Evolutionary conservation across 2,888 invertebrate species (phyloP).

Genomic region (Baronia brevicornis): DNA sequence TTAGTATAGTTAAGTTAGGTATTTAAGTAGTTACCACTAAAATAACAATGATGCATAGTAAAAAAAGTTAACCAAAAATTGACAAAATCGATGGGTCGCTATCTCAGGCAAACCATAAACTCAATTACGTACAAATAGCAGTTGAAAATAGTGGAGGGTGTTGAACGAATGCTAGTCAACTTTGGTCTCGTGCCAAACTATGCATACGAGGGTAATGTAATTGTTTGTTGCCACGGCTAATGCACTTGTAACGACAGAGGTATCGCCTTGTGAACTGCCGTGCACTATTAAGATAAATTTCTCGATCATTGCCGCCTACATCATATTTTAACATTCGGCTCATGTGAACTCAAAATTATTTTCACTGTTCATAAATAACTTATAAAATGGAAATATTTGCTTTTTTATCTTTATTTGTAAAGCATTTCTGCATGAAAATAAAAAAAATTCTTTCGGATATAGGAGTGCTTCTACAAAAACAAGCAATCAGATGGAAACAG

Average conservation of each 20-base stretch:
- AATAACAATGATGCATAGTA: too few species aligned
- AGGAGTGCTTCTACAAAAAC: slow-evolving; percentile 24
- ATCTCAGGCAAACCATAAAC: slow-evolving; percentile 43
- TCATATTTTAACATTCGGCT: too few species aligned
- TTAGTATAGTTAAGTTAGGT: too few species aligned
- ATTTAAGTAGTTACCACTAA: too few species aligned
- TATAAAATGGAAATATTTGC: not conserved
- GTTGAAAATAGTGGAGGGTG: slow-evolving; percentile 50
- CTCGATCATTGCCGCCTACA: not conserved
- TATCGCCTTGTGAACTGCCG: slow-evolving; percentile 27
- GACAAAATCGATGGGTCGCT: slow-evolving; percentile 6
- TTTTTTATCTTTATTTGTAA: slow-evolving; percentile 7
- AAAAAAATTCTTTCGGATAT: not conserved
- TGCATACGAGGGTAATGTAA: slow-evolving; percentile 51
- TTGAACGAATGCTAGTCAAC: slow-evolving; percentile 47
- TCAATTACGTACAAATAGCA: slow-evolving; percentile 50
- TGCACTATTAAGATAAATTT: slow-evolving; percentile 26
- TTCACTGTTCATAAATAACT: not conserved
- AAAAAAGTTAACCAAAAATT: too few species aligned
- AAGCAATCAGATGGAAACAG: slow-evolving; percentile 47
- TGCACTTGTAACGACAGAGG: slow-evolving; percentile 46
- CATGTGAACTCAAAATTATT: too few species aligned
- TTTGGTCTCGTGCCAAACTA: slow-evolving; percentile 65
- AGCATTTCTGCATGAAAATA: slow-evolving; percentile 1
- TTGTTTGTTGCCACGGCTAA: slow-evolving; percentile 51